Conservation (phyloP, 2,113 vertebrate genomes). For the Hiodon alosoides region DNA sequence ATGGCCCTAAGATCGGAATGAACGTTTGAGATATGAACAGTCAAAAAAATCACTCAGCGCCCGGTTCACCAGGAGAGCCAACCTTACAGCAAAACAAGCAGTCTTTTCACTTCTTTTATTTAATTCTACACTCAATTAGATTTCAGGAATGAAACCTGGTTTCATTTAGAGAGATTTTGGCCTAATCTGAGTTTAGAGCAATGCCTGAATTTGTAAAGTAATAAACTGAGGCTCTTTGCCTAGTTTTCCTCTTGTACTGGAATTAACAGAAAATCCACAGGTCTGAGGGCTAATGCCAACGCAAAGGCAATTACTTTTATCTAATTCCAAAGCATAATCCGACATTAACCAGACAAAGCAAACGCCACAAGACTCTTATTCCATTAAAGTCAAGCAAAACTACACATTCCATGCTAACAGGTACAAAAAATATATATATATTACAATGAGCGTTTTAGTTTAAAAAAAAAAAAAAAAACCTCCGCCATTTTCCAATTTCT, state of each 20-base stretch:
- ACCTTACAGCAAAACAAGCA: background rate
- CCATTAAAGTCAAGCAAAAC: background rate
- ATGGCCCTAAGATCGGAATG: too few species aligned
- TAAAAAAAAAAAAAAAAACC: background rate
- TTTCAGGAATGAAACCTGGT: background rate
- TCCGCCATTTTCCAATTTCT: too few species aligned
- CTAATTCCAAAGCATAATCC: background rate
- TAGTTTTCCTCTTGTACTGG: background rate
- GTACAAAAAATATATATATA: background rate
- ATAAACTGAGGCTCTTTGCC: background rate
- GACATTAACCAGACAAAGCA: background rate
- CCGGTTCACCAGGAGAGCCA: background rate
- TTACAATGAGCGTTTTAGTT: background rate
- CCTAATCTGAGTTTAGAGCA: background rate
- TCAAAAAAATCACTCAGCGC: too few species aligned
- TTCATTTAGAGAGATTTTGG: background rate
- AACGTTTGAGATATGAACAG: too few species aligned
- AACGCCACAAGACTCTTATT: background rate
- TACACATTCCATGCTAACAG: background rate
- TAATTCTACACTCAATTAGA: background rate
- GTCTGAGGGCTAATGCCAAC: background rate
- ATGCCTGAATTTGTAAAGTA: background rate
- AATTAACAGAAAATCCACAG: background rate
- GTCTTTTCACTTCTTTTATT: background rate
- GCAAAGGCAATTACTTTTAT: conserved; percentile 4